Conservation (phyloP, 2,113 vertebrate genomes). For the Gobio gobio region DNA sequence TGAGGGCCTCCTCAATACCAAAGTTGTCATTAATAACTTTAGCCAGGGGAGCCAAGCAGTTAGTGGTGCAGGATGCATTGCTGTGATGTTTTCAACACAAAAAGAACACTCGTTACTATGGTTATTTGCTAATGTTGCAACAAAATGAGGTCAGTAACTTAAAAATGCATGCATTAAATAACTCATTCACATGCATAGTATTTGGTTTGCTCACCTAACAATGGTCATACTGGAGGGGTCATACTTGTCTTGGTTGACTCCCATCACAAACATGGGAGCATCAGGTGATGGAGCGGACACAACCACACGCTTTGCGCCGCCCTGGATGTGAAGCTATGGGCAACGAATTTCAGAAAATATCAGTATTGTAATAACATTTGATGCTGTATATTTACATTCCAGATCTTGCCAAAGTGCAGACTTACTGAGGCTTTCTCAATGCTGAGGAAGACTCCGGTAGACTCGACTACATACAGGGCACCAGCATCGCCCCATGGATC, state of each 20-base stretch:
- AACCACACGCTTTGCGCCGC: conserved; percentile 83
- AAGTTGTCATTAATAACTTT: conserved; percentile 88
- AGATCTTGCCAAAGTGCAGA: not conserved
- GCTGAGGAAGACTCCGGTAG: conserved; percentile 85
- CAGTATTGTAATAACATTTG: not conserved
- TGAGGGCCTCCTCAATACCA: conserved; percentile 86
- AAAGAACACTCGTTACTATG: not conserved
- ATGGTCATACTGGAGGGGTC: conserved; percentile 82
- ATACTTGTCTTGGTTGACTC: conserved; percentile 87
- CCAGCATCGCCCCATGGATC: conserved; percentile 81
- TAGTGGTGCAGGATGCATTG: conserved; percentile 91
- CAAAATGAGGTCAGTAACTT: not conserved
- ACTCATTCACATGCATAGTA: not conserved
- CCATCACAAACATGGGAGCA: conserved; percentile 90
- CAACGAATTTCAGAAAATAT: not conserved
- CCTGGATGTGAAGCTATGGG: conserved; percentile 77
- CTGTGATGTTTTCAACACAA: conserved; percentile 67
- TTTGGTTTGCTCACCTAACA: conserved; percentile 79
- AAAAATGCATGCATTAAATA: not conserved
- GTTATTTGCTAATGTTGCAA: conserved; percentile 16
- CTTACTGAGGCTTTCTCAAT: conserved; percentile 83
- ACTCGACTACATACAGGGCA: conserved; percentile 84
- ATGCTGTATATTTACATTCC: not conserved
- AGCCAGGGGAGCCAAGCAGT: conserved; percentile 88
- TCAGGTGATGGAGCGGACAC: conserved; percentile 87